These are phyloP conservation scores for Chromobotia macracanthus DNA, from an alignment of 2,797 vertebrate genomes.

Conservation along the genomic window DNA sequence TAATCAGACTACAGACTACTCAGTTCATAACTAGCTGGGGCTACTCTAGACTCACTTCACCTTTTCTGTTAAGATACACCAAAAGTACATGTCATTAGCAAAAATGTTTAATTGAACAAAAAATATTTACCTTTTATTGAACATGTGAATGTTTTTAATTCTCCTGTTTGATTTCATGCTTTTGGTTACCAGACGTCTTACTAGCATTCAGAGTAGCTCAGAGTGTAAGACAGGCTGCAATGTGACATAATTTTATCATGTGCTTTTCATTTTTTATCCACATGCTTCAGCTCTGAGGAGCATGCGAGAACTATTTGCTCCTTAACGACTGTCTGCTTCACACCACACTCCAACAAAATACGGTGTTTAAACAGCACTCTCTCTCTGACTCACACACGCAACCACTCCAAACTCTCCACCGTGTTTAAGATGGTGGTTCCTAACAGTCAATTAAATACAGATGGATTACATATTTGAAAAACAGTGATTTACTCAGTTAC, in stretches of 20 bases:
- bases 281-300: constrained; percentile 41
- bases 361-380: constrained; percentile 34
- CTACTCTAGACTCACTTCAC: not conserved
- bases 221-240: constrained; percentile 18
- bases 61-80: not conserved
- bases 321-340: constrained; percentile 39
- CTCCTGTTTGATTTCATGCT: no score
- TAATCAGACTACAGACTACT: constrained; percentile 2
- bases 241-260: constrained; percentile 42
- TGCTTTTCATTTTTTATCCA: constrained; percentile 47
- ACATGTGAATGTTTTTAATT: no score
- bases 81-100: not conserved
- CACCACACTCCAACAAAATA: constrained; percentile 39
- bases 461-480: not conserved
- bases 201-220: no score
- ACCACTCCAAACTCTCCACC: constrained; percentile 6
- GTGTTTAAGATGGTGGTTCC: not conserved
- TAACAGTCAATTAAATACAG: constrained; percentile 10
- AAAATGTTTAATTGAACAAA: not conserved
- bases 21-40: not conserved
- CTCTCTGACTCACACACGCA: constrained; percentile 14
- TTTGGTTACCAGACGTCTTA: no score
- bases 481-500: not conserved
- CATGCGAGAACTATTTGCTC: constrained; percentile 56
- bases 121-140: not conserved